Evolutionary conservation across 2,113 vertebrate species (phyloP).

Genomic region (Buteo buteo): DNA sequence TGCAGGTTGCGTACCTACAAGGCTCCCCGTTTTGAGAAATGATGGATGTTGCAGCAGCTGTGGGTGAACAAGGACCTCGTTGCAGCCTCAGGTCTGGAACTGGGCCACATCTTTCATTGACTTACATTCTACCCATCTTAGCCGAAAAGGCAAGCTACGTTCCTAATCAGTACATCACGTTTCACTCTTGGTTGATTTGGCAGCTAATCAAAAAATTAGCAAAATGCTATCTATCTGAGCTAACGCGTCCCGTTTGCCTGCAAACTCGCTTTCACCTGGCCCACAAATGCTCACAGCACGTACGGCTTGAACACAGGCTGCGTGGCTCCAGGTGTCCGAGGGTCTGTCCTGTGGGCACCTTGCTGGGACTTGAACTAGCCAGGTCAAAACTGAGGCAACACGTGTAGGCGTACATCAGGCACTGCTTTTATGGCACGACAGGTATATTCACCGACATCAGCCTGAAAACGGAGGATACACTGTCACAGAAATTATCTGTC

Average conservation of each 20-base stretch:
- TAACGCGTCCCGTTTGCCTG: fast-evolving
- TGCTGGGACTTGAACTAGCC: not conserved
- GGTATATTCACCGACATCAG: not conserved
- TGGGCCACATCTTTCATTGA: not conserved
- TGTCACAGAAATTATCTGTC: not conserved
- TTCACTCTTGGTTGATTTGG: not conserved
- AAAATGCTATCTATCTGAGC: not conserved
- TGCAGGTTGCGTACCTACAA: not conserved
- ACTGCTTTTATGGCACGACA: not conserved
- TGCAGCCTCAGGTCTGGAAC: not conserved
- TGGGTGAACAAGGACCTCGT: not conserved
- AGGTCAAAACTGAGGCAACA: not conserved
- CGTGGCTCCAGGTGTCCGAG: fast-evolving
- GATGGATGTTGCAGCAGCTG: not conserved
- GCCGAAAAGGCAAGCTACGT: not conserved
- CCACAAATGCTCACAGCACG: fast-evolving
- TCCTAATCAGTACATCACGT: fast-evolving
- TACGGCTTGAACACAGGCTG: not conserved
- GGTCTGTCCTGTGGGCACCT: not conserved
- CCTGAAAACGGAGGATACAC: not conserved
- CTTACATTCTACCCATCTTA: not conserved
- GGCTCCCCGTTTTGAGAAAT: not conserved
- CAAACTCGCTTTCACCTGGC: not conserved
- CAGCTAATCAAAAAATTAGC: not conserved
- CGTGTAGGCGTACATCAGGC: not conserved